Conservation (phyloP, 2,113 vertebrate species). For the Sylvia atricapilla region DNA sequence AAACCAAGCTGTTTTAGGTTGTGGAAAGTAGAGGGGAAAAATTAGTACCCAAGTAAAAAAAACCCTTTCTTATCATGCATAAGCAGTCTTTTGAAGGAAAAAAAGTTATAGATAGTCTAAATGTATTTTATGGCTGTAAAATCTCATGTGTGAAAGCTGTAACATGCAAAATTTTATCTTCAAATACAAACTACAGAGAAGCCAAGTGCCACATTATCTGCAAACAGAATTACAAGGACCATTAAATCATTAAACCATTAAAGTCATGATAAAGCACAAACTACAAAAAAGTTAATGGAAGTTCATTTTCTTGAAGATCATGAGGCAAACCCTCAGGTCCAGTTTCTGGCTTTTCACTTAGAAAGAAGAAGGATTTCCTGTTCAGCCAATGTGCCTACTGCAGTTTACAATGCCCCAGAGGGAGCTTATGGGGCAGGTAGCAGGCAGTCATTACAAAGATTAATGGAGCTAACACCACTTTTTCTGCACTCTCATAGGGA, state of each 20-base stretch:
- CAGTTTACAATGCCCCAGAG: not conserved
- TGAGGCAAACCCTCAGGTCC: not conserved
- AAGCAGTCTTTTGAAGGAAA: not conserved
- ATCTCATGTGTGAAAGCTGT: not conserved
- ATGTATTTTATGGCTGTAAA: not conserved
- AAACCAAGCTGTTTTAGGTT: not conserved
- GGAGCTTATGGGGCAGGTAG: not conserved
- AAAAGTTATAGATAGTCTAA: not conserved
- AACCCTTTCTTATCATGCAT: not conserved
- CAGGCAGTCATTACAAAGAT: not conserved
- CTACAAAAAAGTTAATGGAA: not conserved
- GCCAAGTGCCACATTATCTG: not conserved
- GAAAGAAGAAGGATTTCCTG: not conserved
- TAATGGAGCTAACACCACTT: not conserved
- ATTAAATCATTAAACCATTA: not conserved
- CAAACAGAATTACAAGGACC: not conserved
- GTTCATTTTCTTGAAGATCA: not conserved
- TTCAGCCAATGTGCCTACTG: not conserved
- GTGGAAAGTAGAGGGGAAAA: not conserved
- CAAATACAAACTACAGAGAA: not conserved
- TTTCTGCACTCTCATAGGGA: not conserved
- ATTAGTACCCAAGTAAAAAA: not conserved
- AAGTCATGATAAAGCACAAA: not conserved
- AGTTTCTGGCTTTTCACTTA: not conserved
- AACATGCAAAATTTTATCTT: not conserved